Evolutionary conservation across 1,140 invertebrate species (phyloP), one percentile per base, ranked within the genome.

Genomic region (Drosophila biarmipes): DNA sequence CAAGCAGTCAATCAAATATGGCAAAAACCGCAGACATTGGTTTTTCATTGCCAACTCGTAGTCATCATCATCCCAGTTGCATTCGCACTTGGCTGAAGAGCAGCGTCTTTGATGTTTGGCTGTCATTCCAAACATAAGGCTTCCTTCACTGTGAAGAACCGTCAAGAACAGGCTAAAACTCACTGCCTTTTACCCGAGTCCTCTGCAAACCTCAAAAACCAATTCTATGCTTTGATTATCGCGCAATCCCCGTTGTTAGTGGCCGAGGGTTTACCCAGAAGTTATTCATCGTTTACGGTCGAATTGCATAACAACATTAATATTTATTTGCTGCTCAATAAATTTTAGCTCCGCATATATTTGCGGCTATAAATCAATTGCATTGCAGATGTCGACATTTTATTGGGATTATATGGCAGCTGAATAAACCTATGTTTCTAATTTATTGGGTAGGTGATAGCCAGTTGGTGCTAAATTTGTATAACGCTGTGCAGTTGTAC

Each of bases 161-260:
- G 42, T 24, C 42, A 7, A 29, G 43, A 37, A 12, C 46, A 43
- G 46, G 61, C 58, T 57, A 76, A 62, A 59, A 61, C 61, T 35
- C 53, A 52, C 55, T 35, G 34, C 46, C 68, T 61, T 29, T 14
- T 56, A 69, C 37, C 59, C 40, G 46, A 74, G 64, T 62, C 59
- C 61, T 45, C 61, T 42, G 56, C 76, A 75, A 86, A 78, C 82
- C 78, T 78, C 73, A 80, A 71, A 80, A 86, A 71, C 45, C 63
- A 81, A 86, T 85, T 86, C 73, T 78, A 78, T 67, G 80, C 73
- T 69, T 54, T 67, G 82, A 86, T 78, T 86, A 80, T 81, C 61
- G 58, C 61, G 64, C 62, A 31, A 49, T 40, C 19, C 56, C 19
- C 45, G 54, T 11, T n/a, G 29, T 15, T 15, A 29, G 27, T 15